Conservation (phyloP, 2,888 invertebrate genomes). For the Hylaea fasciaria region DNA sequence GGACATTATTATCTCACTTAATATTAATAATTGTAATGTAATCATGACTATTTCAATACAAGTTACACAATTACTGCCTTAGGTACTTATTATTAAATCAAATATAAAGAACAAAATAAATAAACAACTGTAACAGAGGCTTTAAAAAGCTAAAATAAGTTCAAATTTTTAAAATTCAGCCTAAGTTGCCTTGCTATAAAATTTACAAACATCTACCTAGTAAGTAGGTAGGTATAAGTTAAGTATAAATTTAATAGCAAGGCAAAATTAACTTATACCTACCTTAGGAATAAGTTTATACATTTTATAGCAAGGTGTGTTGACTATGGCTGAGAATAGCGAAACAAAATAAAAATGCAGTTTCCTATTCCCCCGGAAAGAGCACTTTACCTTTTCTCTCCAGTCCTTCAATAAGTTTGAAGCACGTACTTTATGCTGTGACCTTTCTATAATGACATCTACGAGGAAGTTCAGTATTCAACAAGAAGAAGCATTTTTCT, state of each 20-base stretch:
- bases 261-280: no score
- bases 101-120: slow-evolving; percentile 14
- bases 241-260: no score
- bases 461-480: slow-evolving; percentile 1
- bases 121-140: neutral
- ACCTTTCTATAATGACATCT: slow-evolving; percentile 14
- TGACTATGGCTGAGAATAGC: neutral
- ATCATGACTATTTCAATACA: slow-evolving; percentile 50
- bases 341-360: neutral
- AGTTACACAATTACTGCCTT: slow-evolving; percentile 18
- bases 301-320: neutral
- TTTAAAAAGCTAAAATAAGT: neutral
- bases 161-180: neutral
- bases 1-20: slow-evolving; percentile 42
- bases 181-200: no score
- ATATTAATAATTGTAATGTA: slow-evolving; percentile 62
- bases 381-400: neutral
- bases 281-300: no score
- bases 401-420: slow-evolving; percentile 24
- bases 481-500: neutral
- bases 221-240: no score
- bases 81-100: slow-evolving; percentile 30
- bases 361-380: neutral
- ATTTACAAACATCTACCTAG: no score
- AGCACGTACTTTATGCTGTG: slow-evolving; percentile 30